Evolutionary conservation across 2,113 vertebrate species (phyloP), one percentile per base, ranked within the genome.

Genomic region (Myiozetetes cayanensis): DNA sequence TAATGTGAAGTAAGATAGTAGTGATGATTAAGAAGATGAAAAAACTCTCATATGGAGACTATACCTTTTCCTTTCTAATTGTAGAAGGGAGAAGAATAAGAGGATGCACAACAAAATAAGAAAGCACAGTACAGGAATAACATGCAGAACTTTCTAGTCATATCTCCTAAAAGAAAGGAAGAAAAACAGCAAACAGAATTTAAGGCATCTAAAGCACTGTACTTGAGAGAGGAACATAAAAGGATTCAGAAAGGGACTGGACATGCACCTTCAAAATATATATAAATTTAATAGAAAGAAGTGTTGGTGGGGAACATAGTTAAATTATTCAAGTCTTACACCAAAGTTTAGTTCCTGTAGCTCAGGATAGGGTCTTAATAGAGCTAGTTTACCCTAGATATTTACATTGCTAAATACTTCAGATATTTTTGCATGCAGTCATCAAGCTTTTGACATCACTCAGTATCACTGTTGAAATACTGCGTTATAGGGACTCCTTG

Each of bases 1-100:
- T 0, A 59, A 13, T 2, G 20, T 4, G 2, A 68, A 65, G 27
- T 17, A 52, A 22, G 10, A 44, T 1, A 80, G 53, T 35, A 2
- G 0, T 4, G 1, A 68, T 55, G 23, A 75, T 62, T 61, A 75
- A 65, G 16, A 39, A 33, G 33, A 75, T 7, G 1, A 23, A 87
- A 89, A 77, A 59, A 50, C 13, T 25, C 20, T 90, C 55, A 21
- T 10, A 21, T 22, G 14, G 41, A 47, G 21, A 62, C 14, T 18
- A n/a, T 10, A 43, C 5, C 3, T 25, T 52, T 66, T 55, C 2
- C 21, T 66, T 77, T 66, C 71, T 21, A 33, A 28, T 53, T 37
- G 71, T 53, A 53, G 19, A 61, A 68, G 85, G 10, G 15, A 44
- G 37, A 71, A 83, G 13, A 49, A 9, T 53, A 77, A 74, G 33